Conservation (phyloP, 2,797 vertebrate species). For the Carcharodon carcharias region DNA sequence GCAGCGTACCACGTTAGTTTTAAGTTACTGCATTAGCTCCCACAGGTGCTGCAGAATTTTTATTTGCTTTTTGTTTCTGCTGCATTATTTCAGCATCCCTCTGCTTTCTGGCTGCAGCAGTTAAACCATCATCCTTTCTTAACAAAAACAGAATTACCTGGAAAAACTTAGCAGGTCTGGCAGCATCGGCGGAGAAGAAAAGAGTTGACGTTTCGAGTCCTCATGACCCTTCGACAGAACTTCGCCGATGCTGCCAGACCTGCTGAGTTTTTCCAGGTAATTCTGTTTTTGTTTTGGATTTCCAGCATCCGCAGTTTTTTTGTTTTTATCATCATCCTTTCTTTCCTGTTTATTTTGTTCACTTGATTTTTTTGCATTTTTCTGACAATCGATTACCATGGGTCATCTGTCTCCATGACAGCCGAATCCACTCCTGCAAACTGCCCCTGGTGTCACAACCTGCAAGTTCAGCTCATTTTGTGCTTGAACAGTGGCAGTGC, state of each 20-base stretch:
- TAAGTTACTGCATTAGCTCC: accelerated
- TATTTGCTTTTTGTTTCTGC: conserved; percentile 78
- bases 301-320: too few relatives aligned
- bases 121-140: conserved; percentile 75
- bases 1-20: background rate
- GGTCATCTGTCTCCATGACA: too few relatives aligned
- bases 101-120: conserved; percentile 81
- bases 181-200: too few relatives aligned
- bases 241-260: too few relatives aligned
- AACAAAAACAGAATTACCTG: too few relatives aligned
- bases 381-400: conserved; percentile 77
- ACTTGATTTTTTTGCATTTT: conserved; percentile 76
- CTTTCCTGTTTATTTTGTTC: conserved; percentile 73
- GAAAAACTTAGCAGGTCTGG: too few relatives aligned
- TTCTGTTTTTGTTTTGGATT: too few relatives aligned
- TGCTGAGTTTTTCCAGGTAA: too few relatives aligned
- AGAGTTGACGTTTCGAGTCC: too few relatives aligned
- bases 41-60: conserved; percentile 47
- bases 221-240: too few relatives aligned
- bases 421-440: too few relatives aligned
- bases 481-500: background rate
- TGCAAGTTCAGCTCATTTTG: background rate
- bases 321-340: conserved; percentile 73
- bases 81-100: conserved; percentile 95
- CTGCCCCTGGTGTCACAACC: too few relatives aligned